Percentiles rank a stretch among this genome's conserved stretches.
Evolutionary conservation across 2,797 vertebrate species (phyloP).

Genomic region (Vespertilio murinus): DNA sequence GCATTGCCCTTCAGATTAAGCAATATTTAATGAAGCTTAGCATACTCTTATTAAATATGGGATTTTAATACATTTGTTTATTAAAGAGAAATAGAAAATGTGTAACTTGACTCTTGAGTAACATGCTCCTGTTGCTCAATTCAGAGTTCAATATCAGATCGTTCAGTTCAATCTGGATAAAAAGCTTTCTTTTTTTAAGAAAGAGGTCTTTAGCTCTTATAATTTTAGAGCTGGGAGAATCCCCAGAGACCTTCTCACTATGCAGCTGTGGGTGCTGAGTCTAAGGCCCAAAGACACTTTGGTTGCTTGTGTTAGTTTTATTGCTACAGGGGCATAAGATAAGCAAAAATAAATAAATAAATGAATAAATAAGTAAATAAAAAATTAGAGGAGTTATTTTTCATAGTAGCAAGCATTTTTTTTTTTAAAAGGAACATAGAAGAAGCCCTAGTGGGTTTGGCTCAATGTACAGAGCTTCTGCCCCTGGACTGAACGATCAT

Average conservation of each 20-base stretch:
- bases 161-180: constrained; percentile 42
- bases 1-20: constrained; percentile 1
- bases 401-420: neutral
- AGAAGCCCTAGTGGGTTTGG: neutral
- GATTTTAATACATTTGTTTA: constrained; percentile 55
- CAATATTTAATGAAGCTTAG: constrained; percentile 42
- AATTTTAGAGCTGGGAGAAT: constrained; percentile 34
- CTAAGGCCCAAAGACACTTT: neutral
- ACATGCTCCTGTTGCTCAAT: constrained; percentile 38
- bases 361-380: too few relatives aligned
- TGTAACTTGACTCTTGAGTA: constrained; percentile 64
- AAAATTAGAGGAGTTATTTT: constrained; percentile 20
- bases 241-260: constrained; percentile 14
- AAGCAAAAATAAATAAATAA: neutral
- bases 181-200: constrained; percentile 55
- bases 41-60: constrained; percentile 2
- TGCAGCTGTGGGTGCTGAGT: neutral
- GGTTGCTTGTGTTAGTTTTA: constrained; percentile 51
- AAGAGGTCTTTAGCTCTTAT: constrained; percentile 44
- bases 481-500: too few relatives aligned
- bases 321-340: neutral
- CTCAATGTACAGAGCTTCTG: too few relatives aligned
- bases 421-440: constrained; percentile 19
- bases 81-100: constrained; percentile 64
- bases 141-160: constrained; percentile 60